These are phyloP conservation scores for Lasioglossum villosulum DNA, from an alignment of 2,888 invertebrate species.

Conservation along the genomic window DNA sequence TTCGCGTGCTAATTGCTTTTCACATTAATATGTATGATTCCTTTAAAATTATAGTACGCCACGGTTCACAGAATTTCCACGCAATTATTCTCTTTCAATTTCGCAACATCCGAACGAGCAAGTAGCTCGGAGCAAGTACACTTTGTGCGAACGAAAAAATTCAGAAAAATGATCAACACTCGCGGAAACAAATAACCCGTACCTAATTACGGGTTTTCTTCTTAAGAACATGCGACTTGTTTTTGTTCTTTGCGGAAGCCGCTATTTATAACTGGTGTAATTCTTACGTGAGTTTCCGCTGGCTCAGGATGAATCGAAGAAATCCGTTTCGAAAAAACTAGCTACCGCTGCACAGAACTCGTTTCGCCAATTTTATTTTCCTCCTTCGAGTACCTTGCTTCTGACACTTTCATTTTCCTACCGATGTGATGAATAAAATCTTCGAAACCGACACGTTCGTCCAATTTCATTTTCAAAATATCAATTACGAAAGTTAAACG, in stretches of 20 bases:
- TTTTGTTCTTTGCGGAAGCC: not conserved
- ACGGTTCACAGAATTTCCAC: not conserved
- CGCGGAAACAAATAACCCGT: not conserved
- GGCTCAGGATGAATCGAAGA: constrained; percentile 8
- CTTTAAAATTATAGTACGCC: not conserved
- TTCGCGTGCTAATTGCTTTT: not conserved
- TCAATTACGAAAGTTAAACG: too few species aligned
- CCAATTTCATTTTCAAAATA: too few species aligned
- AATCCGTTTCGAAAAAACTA: not conserved
- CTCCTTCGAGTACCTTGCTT: too few species aligned
- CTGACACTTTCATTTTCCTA: not conserved
- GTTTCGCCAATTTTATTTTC: not conserved
- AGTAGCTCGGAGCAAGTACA: not conserved
- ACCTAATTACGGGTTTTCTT: not conserved
- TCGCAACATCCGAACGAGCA: not conserved
- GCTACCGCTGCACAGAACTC: not conserved
- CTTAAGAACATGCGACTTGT: not conserved
- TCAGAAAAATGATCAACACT: not conserved
- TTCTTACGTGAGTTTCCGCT: not conserved
- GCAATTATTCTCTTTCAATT: not conserved
- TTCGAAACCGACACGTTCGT: too few species aligned
- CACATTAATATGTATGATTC: not conserved
- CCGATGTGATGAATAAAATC: not conserved
- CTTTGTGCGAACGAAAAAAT: not conserved
- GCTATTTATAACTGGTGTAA: not conserved